Conservation (phyloP, 2,888 invertebrate species). For the Drosophila mercatorum region DNA sequence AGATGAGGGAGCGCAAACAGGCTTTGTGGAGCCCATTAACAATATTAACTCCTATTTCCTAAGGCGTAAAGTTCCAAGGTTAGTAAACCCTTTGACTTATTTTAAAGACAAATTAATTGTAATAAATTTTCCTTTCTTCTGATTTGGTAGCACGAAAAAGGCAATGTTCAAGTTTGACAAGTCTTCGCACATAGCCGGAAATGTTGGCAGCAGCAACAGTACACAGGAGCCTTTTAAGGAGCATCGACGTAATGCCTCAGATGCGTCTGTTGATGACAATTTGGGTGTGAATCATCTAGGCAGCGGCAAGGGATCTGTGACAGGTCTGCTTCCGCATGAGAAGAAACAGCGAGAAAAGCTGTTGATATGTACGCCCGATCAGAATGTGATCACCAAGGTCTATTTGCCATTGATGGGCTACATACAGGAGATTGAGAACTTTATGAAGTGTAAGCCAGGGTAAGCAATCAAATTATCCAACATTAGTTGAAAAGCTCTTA, state of each 20-base stretch:
- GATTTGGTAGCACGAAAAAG: slow-evolving; percentile 85
- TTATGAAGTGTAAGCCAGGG: slow-evolving; percentile 87
- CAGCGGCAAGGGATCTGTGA: slow-evolving; percentile 69
- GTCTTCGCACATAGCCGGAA: slow-evolving; percentile 82
- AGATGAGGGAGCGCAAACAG: slow-evolving; percentile 86
- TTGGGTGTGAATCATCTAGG: slow-evolving; percentile 64
- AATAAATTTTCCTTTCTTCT: neutral
- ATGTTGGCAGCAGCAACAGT: slow-evolving; percentile 20
- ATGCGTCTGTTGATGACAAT: slow-evolving; percentile 83
- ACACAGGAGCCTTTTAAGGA: slow-evolving; percentile 73
- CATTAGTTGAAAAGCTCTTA: neutral
- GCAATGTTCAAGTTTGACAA: slow-evolving; percentile 90
- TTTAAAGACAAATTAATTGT: no score
- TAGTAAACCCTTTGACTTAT: slow-evolving; percentile 17
- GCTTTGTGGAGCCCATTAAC: slow-evolving; percentile 83
- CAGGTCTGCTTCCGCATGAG: slow-evolving; percentile 61
- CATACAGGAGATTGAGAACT: slow-evolving; percentile 92
- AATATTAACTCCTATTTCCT: slow-evolving; percentile 86
- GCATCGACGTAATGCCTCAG: slow-evolving; percentile 84
- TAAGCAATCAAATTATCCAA: slow-evolving; percentile 71
- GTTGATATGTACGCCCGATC: slow-evolving; percentile 91
- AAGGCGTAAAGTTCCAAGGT: slow-evolving; percentile 84
- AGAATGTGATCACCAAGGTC: slow-evolving; percentile 90
- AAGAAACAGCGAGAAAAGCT: slow-evolving; percentile 86
- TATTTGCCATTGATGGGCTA: slow-evolving; percentile 93